Conservation (phyloP, 2,797 vertebrate species). For the Gallinago stenura region DNA sequence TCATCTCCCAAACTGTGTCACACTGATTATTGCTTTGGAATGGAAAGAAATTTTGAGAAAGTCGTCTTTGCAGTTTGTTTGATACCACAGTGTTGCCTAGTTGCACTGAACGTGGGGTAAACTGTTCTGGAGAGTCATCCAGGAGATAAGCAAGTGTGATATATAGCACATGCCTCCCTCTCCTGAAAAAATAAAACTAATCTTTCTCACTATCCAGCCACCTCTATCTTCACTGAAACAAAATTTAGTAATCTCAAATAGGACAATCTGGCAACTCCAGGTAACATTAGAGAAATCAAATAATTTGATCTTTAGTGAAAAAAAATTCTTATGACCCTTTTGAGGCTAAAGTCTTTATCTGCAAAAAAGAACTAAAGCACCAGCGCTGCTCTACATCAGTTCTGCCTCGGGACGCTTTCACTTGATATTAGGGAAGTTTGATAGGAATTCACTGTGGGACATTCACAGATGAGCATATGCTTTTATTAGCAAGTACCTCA, state of each 20-base stretch:
- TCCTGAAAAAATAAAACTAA: not conserved
- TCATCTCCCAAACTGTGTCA: not conserved
- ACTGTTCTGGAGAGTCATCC: not conserved
- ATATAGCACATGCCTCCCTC: not conserved
- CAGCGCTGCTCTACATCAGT: not conserved
- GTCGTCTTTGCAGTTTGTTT: not conserved
- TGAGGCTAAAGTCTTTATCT: not conserved
- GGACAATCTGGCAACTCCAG: not conserved
- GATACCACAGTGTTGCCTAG: not conserved
- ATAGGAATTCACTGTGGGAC: not conserved
- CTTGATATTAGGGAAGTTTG: not conserved
- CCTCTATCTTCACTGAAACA: not conserved
- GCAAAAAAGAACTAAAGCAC: not conserved
- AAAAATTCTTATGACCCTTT: not conserved
- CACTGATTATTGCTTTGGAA: not conserved
- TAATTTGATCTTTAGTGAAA: not conserved
- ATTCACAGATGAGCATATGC: not conserved
- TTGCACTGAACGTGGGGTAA: not conserved
- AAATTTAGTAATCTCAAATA: not conserved
- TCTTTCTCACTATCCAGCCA: not conserved
- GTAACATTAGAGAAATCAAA: not conserved
- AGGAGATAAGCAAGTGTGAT: not conserved
- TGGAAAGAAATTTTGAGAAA: not conserved
- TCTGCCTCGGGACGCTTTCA: not conserved
- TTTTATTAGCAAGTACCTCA: not conserved